phyloP scores from a whole-genome alignment of 2,888 invertebrate genomes.

The Oligia strigilis region DNA sequence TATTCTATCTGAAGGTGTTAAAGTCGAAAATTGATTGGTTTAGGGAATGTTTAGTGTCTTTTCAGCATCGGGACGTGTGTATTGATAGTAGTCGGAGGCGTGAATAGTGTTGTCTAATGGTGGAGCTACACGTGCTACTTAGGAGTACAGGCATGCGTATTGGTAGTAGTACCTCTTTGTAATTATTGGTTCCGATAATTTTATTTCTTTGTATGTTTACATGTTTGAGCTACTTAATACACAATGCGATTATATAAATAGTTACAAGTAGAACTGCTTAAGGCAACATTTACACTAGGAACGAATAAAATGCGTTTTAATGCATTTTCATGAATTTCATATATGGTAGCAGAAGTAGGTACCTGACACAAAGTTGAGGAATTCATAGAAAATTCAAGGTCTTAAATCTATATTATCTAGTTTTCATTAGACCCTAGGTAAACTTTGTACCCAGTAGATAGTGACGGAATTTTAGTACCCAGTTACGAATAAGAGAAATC shows the following conservation, averaged over 20 bases:
- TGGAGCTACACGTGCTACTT: slow-evolving; percentile 75
- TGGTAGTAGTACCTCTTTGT: slow-evolving; percentile 23
- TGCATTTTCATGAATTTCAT: not conserved
- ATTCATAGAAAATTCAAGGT: not conserved
- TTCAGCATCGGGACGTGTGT: slow-evolving; percentile 74
- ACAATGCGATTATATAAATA: slow-evolving; percentile 22
- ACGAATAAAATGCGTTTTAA: not conserved
- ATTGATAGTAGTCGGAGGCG: slow-evolving; percentile 87
- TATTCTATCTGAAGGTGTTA: slow-evolving; percentile 70
- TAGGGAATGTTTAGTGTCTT: slow-evolving; percentile 66
- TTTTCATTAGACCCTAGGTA: not conserved
- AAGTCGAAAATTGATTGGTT: slow-evolving; percentile 69
- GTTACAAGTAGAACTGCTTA: not conserved
- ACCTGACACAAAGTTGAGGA: not conserved
- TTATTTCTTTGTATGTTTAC: slow-evolving; percentile 38
- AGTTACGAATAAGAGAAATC: not conserved
- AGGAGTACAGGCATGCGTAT: slow-evolving; percentile 41
- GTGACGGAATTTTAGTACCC: not conserved
- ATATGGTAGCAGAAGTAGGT: too few relatives aligned
- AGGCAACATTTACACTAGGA: not conserved
- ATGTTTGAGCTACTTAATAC: slow-evolving; percentile 37
- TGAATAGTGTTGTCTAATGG: slow-evolving; percentile 87
- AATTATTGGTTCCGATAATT: slow-evolving; percentile 54
- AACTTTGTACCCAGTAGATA: too few relatives aligned
- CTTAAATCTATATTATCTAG: not conserved